Percentiles rank a stretch among this genome's conserved stretches.
Evolutionary conservation across 2,797 vertebrate species (phyloP).

Genomic region (Pagetopsis macropterus): DNA sequence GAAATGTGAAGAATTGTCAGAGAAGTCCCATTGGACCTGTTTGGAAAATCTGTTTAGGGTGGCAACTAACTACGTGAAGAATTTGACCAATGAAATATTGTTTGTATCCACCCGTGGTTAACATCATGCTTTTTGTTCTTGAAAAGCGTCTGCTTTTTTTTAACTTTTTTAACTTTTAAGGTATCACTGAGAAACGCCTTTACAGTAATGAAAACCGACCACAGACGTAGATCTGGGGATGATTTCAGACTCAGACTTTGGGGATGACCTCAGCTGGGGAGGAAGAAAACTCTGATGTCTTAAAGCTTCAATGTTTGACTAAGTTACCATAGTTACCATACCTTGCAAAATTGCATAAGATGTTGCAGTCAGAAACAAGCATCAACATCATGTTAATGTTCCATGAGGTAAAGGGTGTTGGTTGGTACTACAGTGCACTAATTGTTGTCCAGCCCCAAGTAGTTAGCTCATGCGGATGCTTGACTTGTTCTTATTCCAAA

Average conservation of each 20-base stretch:
- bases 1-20: conserved; percentile 4
- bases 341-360: conserved; percentile 5
- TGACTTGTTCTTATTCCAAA: conserved; percentile 4
- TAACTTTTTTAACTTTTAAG: conserved; percentile 3
- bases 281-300: not conserved
- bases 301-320: not conserved
- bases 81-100: conserved; percentile 6
- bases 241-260: conserved; percentile 27
- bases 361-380: conserved; percentile 7
- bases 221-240: conserved; percentile 3
- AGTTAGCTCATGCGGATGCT: conserved; percentile 18
- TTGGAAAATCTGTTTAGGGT: not conserved
- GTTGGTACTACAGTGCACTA: conserved; percentile 11
- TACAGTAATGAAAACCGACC: conserved; percentile 26
- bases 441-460: conserved; percentile 22
- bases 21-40: conserved; percentile 5
- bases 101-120: conserved; percentile 23
- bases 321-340: not conserved
- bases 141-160: conserved; percentile 8
- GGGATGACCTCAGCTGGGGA: conserved; percentile 41
- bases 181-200: not conserved
- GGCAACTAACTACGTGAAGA: conserved; percentile 35
- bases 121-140: conserved; percentile 5
- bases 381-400: conserved; percentile 7
- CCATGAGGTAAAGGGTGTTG: conserved; percentile 45